Evolutionary conservation across 2,113 vertebrate genomes (phyloP).

Genomic region (Elephas maximus): DNA sequence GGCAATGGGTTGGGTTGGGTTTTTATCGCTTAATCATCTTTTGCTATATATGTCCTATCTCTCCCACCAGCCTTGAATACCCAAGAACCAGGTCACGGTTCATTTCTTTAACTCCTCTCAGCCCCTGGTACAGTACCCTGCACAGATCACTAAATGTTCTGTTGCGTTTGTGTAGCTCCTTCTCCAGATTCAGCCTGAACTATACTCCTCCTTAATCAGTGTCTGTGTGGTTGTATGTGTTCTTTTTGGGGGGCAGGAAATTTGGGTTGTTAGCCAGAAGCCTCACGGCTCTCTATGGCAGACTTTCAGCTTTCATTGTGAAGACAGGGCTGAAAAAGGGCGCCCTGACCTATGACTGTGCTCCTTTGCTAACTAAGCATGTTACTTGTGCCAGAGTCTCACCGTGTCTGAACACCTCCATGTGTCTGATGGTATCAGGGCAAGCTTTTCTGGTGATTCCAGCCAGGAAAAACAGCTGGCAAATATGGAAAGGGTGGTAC

Average conservation of each 20-base stretch:
- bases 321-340: neutral
- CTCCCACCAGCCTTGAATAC: neutral
- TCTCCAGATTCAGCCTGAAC: neutral
- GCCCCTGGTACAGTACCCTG: neutral
- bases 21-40: slow-evolving; percentile 33
- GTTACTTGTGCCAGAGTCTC: neutral
- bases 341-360: neutral
- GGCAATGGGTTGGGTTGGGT: too few species aligned
- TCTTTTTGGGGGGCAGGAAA: neutral
- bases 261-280: slow-evolving; percentile 7
- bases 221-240: neutral
- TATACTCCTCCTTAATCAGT: neutral
- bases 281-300: neutral
- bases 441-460: slow-evolving; percentile 20
- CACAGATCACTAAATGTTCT: neutral
- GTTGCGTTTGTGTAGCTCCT: neutral
- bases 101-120: neutral
- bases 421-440: neutral
- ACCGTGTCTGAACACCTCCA: neutral
- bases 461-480: slow-evolving; percentile 67
- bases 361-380: neutral
- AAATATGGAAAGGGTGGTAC: slow-evolving; percentile 43
- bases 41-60: neutral
- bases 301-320: neutral
- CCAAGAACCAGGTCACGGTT: neutral